Evolutionary conservation across 1,140 invertebrate genomes (phyloP).

Genomic region (Orussus abietinus): DNA sequence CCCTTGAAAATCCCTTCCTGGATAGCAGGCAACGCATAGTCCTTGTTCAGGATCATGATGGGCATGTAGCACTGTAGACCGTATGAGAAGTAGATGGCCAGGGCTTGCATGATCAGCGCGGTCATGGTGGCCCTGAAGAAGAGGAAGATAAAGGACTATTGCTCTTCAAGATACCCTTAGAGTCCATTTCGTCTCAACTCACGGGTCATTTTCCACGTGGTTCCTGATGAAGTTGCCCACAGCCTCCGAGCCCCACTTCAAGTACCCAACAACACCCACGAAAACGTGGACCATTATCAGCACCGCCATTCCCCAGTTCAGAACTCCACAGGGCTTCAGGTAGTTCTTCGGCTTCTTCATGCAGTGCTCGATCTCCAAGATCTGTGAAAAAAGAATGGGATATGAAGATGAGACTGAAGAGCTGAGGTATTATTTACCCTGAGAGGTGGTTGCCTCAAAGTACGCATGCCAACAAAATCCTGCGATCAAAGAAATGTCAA

Average conservation of each 20-base stretch:
- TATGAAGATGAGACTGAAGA: no score
- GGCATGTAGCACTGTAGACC: slow-evolving; percentile 31
- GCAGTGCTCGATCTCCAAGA: slow-evolving; percentile 27
- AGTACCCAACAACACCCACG: slow-evolving; percentile 26
- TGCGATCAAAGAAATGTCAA: no score
- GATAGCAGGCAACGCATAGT: slow-evolving; percentile 21
- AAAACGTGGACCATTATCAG: slow-evolving; percentile 21
- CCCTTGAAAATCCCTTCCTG: slow-evolving; percentile 18
- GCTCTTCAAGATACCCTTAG: no score
- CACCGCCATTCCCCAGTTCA: slow-evolving; percentile 30
- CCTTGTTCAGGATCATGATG: slow-evolving; percentile 25
- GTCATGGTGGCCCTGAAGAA: slow-evolving; percentile 18
- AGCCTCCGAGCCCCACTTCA: slow-evolving; percentile 26
- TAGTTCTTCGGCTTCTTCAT: slow-evolving; percentile 31
- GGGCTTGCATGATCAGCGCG: slow-evolving; percentile 27
- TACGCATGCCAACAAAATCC: no score
- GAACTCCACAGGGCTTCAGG: slow-evolving; percentile 22
- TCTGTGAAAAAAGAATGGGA: slow-evolving; percentile 16
- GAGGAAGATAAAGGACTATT: no score
- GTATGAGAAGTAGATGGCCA: slow-evolving; percentile 32
- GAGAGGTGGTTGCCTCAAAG: no score
- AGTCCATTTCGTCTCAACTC: no score
- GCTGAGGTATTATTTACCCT: no score
- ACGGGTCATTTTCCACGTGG: slow-evolving; percentile 21
- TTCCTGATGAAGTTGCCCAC: slow-evolving; percentile 33